Conservation (phyloP, 2,888 invertebrate species). For the Diarsia mendica region DNA sequence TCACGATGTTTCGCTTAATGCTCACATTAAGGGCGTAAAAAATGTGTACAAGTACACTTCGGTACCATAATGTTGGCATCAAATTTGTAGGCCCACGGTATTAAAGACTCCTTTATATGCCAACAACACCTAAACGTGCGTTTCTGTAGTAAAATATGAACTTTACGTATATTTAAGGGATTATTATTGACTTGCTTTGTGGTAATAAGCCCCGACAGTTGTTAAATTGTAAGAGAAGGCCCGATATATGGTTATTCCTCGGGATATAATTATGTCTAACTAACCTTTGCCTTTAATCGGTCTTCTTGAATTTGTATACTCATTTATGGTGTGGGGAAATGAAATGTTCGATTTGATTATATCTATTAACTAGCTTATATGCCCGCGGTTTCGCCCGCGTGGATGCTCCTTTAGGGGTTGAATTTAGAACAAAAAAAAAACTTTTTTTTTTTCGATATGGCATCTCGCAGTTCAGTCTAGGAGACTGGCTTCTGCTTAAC, state of each 20-base stretch:
- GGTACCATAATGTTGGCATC: slow-evolving; percentile 67
- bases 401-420: no score
- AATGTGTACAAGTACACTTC: slow-evolving; percentile 70
- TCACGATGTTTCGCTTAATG: slow-evolving; percentile 63
- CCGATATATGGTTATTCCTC: neutral
- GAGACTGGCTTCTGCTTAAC: no score
- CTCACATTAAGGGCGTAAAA: slow-evolving; percentile 68
- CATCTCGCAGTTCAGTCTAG: no score
- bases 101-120: slow-evolving; percentile 64
- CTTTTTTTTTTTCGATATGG: no score
- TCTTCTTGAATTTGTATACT: slow-evolving; percentile 1
- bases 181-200: slow-evolving; percentile 36
- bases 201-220: slow-evolving; percentile 2
- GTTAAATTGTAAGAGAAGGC: neutral
- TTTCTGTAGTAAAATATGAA: slow-evolving; percentile 45
- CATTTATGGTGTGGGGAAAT: neutral
- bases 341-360: neutral
- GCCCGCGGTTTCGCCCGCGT: no score
- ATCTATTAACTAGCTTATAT: neutral
- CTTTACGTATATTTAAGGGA: slow-evolving; percentile 32
- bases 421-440: no score
- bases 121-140: slow-evolving; percentile 48
- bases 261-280: neutral
- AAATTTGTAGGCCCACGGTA: slow-evolving; percentile 68
- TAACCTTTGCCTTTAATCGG: neutral